A percentile compares a stretch with the other conserved stretches of the same genome.
Conservation (phyloP, 2,888 invertebrate genomes). For the Platycheirus rosarum region DNA sequence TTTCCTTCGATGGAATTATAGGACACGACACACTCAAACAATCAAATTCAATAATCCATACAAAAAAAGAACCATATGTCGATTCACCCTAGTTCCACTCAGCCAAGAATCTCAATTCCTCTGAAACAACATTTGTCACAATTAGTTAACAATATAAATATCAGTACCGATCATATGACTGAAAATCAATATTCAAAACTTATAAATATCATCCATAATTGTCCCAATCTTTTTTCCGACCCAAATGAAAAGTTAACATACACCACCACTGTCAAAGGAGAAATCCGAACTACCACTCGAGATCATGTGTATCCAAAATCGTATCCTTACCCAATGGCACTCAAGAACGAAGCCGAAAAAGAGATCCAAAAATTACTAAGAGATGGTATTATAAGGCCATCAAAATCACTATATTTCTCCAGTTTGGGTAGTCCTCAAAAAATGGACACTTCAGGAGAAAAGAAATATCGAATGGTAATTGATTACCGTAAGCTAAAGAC, state of each 20-base stretch:
- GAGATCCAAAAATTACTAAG: slow-evolving; percentile 76
- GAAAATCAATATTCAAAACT: background rate
- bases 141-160: slow-evolving; percentile 7
- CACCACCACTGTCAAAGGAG: slow-evolving; percentile 75
- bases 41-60: slow-evolving; percentile 2
- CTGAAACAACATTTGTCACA: slow-evolving; percentile 6
- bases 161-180: slow-evolving; percentile 6
- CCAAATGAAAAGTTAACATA: slow-evolving; percentile 23
- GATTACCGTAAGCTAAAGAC: slow-evolving; percentile 35
- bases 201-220: slow-evolving; percentile 5
- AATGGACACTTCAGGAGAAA: background rate
- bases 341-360: slow-evolving; percentile 76
- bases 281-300: slow-evolving; percentile 76
- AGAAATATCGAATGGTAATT: slow-evolving; percentile 10
- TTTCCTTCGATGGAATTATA: slow-evolving; percentile 39
- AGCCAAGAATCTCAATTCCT: background rate
- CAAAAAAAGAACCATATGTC: background rate
- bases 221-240: slow-evolving; percentile 20
- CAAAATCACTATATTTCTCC: background rate
- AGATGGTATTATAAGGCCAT: slow-evolving; percentile 42
- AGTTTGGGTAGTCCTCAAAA: background rate
- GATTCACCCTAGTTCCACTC: background rate
- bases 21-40: slow-evolving; percentile 43
- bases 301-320: slow-evolving; percentile 76
- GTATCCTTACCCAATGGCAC: slow-evolving; percentile 78